Evolutionary conservation across 2,797 vertebrate species (phyloP), one percentile per base, ranked within the genome.

Genomic region (Hydrophis major): DNA sequence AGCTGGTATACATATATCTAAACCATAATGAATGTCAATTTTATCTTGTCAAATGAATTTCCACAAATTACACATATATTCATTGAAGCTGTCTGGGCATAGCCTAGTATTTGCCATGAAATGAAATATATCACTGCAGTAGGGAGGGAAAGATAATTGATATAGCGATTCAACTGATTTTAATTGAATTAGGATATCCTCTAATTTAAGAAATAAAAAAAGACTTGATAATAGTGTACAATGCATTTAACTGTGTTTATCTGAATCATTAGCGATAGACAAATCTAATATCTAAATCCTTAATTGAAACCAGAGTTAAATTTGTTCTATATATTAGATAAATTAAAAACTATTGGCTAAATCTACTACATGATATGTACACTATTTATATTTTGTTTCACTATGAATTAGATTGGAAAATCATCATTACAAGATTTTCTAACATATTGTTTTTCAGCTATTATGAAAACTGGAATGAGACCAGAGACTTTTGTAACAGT

Each of bases 281-380:
- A 16, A 78, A 92, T 90, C 87, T 91, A 50, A 74, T 83, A 69
- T 69, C 88, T 93, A 89, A 93, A 93, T 61, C 18, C 2, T 88
- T 91, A 93, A 50, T 50, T 94, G 96, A 92, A 88, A 56, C 66
- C 93, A 91, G 78, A 92, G n/a, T 90, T 92, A 95, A 92, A 88
- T 47, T 93, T 87, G 94, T 91, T 91, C 94, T 92, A 89, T 16
- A 0, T 90, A 93, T 92, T 90, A 92, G 14, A 93, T 90, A 95
- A 95, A 89, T 93, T 93, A 90, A 0, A 0, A 92, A 92, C 92
- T 32, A 57, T 93, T 93, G 91, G 63, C 90, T 95, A 92, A 94
- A 94, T 90, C 92, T 94, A 83, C 69, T 94, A 32, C 2, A 37
- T n/a, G 2, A 37, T 93, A 86, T 92, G 89, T 63, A 59, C 88